phyloP scores from a whole-genome alignment of 2,888 invertebrate species.

The Ichneumon xanthorius region DNA sequence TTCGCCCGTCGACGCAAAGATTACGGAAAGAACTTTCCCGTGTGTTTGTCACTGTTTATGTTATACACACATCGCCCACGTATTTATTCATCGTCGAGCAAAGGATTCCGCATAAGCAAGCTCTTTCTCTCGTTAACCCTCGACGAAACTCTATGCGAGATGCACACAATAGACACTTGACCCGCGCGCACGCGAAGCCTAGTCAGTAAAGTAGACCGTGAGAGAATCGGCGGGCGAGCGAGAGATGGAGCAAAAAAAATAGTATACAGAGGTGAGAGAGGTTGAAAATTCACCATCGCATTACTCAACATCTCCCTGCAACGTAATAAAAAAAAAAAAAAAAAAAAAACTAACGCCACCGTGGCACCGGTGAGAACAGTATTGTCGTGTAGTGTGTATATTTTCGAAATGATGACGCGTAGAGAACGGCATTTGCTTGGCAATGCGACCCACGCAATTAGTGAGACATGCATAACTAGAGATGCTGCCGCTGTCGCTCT shows the following conservation, averaged over 20 bases:
- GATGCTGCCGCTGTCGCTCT: slow-evolving; percentile 13
- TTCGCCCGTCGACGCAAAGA: not conserved
- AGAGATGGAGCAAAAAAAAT: not conserved
- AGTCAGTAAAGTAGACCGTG: slow-evolving; percentile 24
- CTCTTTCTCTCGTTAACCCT: slow-evolving; percentile 15
- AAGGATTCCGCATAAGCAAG: slow-evolving; percentile 17
- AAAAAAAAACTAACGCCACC: not conserved
- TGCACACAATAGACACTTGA: slow-evolving; percentile 23
- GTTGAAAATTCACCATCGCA: not conserved
- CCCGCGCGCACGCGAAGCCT: slow-evolving; percentile 9
- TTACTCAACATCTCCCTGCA: not conserved
- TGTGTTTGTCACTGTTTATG: slow-evolving; percentile 1
- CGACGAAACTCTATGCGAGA: slow-evolving; percentile 4
- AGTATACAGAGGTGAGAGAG: not conserved
- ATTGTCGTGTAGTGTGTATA: not conserved
- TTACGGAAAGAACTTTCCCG: not conserved
- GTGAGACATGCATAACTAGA: slow-evolving; percentile 23
- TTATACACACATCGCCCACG: not conserved
- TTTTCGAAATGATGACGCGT: slow-evolving; percentile 12
- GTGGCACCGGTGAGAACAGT: not conserved
- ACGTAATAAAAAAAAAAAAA: not conserved
- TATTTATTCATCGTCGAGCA: slow-evolving; percentile 16
- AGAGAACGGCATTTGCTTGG: slow-evolving; percentile 7
- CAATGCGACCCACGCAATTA: slow-evolving; percentile 21
- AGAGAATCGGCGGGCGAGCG: slow-evolving; percentile 5